A percentile compares a stretch with the other conserved stretches of the same genome.
Evolutionary conservation across 1,140 invertebrate genomes (phyloP).

Genomic region (Procambarus virginalis): DNA sequence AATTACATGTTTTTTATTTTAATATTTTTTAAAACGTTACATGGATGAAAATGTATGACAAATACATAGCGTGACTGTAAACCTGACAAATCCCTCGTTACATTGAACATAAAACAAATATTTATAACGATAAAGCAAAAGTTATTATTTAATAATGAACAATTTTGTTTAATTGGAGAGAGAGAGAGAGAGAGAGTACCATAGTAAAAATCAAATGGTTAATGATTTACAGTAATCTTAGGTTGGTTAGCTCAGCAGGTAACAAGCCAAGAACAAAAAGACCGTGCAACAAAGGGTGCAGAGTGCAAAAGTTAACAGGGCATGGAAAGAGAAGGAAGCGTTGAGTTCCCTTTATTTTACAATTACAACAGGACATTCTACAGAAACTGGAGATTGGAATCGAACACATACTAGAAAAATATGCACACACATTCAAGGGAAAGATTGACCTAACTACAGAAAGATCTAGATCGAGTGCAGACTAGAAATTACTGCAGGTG

Average conservation of each 20-base stretch:
- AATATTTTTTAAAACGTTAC: too few relatives aligned
- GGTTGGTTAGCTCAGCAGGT: constrained; percentile 1
- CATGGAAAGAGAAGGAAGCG: constrained; percentile 39
- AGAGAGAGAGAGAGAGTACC: too few relatives aligned
- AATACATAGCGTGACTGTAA: too few relatives aligned
- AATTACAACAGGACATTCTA: constrained; percentile 32
- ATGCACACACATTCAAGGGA: constrained; percentile 27
- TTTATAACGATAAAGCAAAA: too few relatives aligned
- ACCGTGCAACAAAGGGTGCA: neutral
- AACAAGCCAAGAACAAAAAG: neutral
- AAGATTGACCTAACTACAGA: constrained; percentile 25
- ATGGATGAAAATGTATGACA: too few relatives aligned
- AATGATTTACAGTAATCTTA: neutral
- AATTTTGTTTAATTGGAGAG: neutral
- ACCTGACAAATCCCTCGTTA: too few relatives aligned
- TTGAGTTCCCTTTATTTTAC: constrained; percentile 50
- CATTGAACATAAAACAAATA: too few relatives aligned
- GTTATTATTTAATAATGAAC: too few relatives aligned
- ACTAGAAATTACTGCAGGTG: neutral
- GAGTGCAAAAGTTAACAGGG: constrained; percentile 21
- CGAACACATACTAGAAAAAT: constrained; percentile 31
- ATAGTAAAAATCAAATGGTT: neutral
- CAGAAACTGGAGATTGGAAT: neutral
- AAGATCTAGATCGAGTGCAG: constrained; percentile 11
- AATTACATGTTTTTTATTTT: too few relatives aligned